phyloP scores from a whole-genome alignment of 2,113 vertebrate species.

The Garra rufa region DNA sequence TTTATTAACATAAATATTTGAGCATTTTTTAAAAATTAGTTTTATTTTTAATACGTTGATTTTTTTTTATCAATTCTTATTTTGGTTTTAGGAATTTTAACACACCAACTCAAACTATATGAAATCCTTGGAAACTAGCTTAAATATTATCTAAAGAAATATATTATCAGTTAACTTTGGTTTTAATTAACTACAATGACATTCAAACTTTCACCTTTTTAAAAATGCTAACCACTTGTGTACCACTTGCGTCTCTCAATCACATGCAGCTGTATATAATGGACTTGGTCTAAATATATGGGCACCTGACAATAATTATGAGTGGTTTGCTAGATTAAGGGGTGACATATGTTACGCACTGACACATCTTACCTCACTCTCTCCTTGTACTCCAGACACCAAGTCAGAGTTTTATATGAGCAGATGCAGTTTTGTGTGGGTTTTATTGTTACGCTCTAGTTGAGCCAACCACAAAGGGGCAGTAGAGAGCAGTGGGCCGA shows the following conservation, averaged over 20 bases:
- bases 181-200: background rate
- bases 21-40: too few species aligned
- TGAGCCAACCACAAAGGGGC: slow-evolving; percentile 57
- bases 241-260: background rate
- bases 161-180: too few species aligned
- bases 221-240: background rate
- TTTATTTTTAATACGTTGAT: too few species aligned
- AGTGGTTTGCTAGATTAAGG: background rate
- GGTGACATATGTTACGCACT: background rate
- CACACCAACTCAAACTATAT: background rate
- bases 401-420: background rate
- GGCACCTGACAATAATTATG: background rate
- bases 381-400: background rate
- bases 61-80: background rate
- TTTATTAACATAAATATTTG: too few species aligned
- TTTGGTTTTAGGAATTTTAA: background rate
- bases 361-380: background rate
- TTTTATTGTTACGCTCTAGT: background rate
- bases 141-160: background rate
- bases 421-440: background rate
- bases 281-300: background rate
- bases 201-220: background rate
- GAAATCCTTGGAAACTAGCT: background rate
- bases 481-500: slow-evolving; percentile 46
- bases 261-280: background rate